phyloP scores from a whole-genome alignment of 2,888 invertebrate species.

The Pediacus dermestoides region DNA sequence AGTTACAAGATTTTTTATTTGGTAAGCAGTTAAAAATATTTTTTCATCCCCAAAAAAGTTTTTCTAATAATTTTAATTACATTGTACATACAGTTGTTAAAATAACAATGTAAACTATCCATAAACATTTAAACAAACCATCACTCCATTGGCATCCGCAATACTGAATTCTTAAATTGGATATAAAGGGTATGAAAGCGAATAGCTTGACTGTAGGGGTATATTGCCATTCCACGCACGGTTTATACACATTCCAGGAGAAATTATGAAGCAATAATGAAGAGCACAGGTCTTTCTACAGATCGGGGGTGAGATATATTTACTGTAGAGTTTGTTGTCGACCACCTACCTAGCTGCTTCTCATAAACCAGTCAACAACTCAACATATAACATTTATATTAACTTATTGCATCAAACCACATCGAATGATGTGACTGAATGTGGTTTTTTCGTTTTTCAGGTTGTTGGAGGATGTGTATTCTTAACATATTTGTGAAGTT shows the following conservation, averaged over 20 bases:
- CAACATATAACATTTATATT: constrained; percentile 24
- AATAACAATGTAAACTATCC: too few species aligned
- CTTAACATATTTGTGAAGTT: too few species aligned
- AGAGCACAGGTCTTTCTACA: constrained; percentile 39
- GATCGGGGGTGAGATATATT: constrained; percentile 40
- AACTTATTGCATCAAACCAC: constrained; percentile 29
- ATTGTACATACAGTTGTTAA: too few species aligned
- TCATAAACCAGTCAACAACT: constrained; percentile 36
- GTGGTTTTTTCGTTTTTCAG: constrained; percentile 17
- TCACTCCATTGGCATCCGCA: too few species aligned
- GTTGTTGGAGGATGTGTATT: constrained; percentile 8
- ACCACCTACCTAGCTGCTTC: constrained; percentile 39
- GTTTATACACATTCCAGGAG: constrained; percentile 42
- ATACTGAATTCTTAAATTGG: too few species aligned
- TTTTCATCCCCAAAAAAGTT: too few species aligned
- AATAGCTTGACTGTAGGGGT: too few species aligned
- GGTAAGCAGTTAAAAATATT: too few species aligned
- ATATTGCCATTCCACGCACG: constrained; percentile 45
- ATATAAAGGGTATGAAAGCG: too few species aligned
- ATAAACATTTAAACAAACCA: too few species aligned
- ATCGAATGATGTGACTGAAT: constrained; percentile 19
- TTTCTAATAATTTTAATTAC: too few species aligned
- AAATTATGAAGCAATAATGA: constrained; percentile 49
- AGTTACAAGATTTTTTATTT: too few species aligned
- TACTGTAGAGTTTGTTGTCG: constrained; percentile 29